Conservation (phyloP, 2,113 vertebrate species). For the Daubentonia madagascariensis region DNA sequence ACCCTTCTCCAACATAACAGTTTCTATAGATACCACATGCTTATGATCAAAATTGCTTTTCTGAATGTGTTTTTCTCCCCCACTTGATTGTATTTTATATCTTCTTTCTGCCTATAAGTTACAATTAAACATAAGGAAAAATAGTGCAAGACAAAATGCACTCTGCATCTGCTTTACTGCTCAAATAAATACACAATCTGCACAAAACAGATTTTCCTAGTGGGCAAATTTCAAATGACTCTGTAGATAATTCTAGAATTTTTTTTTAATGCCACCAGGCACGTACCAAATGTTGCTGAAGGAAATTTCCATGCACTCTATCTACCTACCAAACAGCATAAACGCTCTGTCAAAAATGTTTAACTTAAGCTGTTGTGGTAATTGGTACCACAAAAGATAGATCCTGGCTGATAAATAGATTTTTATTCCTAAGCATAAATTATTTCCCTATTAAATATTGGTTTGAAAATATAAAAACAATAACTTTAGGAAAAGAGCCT, state of each 20-base stretch:
- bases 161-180: neutral
- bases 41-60: constrained; percentile 48
- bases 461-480: neutral
- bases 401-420: neutral
- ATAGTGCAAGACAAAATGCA: constrained; percentile 26
- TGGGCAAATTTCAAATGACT: neutral
- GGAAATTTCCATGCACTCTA: neutral
- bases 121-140: constrained; percentile 58
- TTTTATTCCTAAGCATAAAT: neutral
- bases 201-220: constrained; percentile 20
- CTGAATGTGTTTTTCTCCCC: neutral
- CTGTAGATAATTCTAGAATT: neutral
- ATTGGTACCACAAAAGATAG: neutral
- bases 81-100: constrained; percentile 30
- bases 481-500: neutral
- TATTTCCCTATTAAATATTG: neutral
- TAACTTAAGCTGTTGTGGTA: neutral
- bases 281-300: neutral
- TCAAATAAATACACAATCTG: constrained; percentile 40
- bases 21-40: constrained; percentile 48
- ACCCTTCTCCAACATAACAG: neutral
- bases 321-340: neutral
- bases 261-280: neutral
- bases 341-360: neutral
- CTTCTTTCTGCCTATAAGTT: constrained; percentile 41